Evolutionary conservation across 2,888 invertebrate species (phyloP), one percentile per base, ranked within the genome.

Genomic region (Bruchidius siliquastri): DNA sequence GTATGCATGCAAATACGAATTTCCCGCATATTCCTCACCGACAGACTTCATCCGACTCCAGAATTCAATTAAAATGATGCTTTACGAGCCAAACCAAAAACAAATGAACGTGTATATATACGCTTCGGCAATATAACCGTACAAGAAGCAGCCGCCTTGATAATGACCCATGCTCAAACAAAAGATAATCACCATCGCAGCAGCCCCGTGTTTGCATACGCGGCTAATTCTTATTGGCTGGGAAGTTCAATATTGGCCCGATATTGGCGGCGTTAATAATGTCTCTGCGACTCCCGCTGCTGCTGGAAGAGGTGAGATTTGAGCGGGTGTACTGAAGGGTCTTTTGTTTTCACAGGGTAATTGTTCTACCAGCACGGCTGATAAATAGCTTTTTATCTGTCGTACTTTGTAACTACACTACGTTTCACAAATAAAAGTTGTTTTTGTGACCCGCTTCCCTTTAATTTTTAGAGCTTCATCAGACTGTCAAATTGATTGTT

Each of bases 161-260:
- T 49, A 49, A 49, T 49, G 49, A 49, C 49, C 49, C 49, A 13
- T 8, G 49, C 18, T 49, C 49, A 49, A 49, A 49, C 49, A 49
- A 49, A 49, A 49, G 49, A 49, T 49, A 49, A 49, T 49, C 49
- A 49, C 49, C 49, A 49, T 4, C 49, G 49, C 49, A 49, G 49
- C 18, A 18, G 49, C 49, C 18, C 13, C 13, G 13, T 49, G 49
- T 49, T 49, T 49, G 49, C 49, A 49, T 49, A 49, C 49, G 49
- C 49, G 74, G 71, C 73, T 76, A 72, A 74, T 76, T 76, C 77
- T 76, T 75, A 75, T 77, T 76, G 73, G 72, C 49, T 68, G 68
- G 67, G 67, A 75, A 77, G 74, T 77, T 74, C 74, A 76, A 77
- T 76, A 76, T 76, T 74, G 72, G 72, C 73, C 73, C 74, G 71